Base-by-base conservation (phyloP, 2,113 vertebrate species). In the Xiphorhynchus elegans region DNA sequence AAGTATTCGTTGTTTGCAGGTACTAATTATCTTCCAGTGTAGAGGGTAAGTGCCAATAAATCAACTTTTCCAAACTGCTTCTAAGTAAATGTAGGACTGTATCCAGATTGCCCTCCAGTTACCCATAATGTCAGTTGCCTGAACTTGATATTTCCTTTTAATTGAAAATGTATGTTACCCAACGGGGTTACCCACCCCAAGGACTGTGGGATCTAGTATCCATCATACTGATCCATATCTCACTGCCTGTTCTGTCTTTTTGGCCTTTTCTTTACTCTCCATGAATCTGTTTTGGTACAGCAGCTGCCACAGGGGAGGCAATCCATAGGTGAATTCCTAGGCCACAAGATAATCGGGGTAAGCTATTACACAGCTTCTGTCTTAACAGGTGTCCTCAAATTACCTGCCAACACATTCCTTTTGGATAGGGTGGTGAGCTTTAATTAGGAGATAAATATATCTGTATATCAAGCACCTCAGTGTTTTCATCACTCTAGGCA, bases 291-390 rank as follows among this genome's bases (percentile, higher is more conserved):
- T 16, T 26, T 63, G 33, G 5, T 44, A 39, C 12, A 84, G 13
- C 17, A 69, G 16, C 8, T 50, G 28, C 9, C 2, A 8, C 4
- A 2, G 1, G 17, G 15, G 26, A 2, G 2, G 5, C 0, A 1
- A 63, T 47, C 10, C 26, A 4, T 11, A 25, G 56, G 7, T 16
- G 21, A 70, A 67, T 70, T 87, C 31, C 17, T 29, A 40, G 15
- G 13, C 8, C 82, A 6, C 16, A 31, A 29, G 29, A 5, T 28
- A 60, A 56, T 10, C 12, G 9, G 2, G 4, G 1, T 23, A 56
- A 87, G 0, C 9, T 56, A 53, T 33, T 58, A 11, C 7, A n/a
- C 8, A 58, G n/a, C 24, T 76, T 40, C 29, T 55, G 13, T 33
- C 35, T 53, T 37, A 84, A 62, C 11, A 53, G 31, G 6, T 58